Percentiles rank a stretch among this genome's conserved stretches.
Evolutionary conservation across 2,797 vertebrate species (phyloP).

Genomic region (Alectoris magna): DNA sequence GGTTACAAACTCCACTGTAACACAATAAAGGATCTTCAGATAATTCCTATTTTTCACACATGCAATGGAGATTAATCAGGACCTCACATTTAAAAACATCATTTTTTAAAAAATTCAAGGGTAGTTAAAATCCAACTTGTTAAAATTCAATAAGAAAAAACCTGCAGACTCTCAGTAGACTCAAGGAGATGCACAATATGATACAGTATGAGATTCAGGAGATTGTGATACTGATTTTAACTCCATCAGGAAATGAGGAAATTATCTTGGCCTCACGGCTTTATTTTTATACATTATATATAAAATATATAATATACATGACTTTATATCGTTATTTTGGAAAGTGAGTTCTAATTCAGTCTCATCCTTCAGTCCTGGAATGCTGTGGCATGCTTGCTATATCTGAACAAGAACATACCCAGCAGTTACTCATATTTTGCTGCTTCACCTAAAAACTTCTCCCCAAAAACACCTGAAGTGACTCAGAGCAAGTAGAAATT

Average conservation of each 20-base stretch:
- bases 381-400: background rate
- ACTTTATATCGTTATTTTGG: background rate
- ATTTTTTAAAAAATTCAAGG: slow-evolving; percentile 21
- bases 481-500: background rate
- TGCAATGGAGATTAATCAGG: background rate
- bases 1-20: background rate
- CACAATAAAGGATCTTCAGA: background rate
- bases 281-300: background rate
- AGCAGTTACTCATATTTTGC: background rate
- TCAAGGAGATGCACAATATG: background rate
- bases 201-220: too few species aligned
- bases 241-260: background rate
- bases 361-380: background rate
- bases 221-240: too few species aligned
- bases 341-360: slow-evolving; percentile 44
- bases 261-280: slow-evolving; percentile 45
- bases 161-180: background rate
- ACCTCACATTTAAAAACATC: slow-evolving; percentile 24
- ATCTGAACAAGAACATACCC: background rate
- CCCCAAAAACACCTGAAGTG: background rate
- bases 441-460: slow-evolving; percentile 7
- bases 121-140: slow-evolving; percentile 44
- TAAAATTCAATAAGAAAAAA: slow-evolving; percentile 62
- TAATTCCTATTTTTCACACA: slow-evolving; percentile 8
- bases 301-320: background rate